Base-by-base conservation (phyloP, 2,113 vertebrate species). In the Cyprinus carpio region DNA sequence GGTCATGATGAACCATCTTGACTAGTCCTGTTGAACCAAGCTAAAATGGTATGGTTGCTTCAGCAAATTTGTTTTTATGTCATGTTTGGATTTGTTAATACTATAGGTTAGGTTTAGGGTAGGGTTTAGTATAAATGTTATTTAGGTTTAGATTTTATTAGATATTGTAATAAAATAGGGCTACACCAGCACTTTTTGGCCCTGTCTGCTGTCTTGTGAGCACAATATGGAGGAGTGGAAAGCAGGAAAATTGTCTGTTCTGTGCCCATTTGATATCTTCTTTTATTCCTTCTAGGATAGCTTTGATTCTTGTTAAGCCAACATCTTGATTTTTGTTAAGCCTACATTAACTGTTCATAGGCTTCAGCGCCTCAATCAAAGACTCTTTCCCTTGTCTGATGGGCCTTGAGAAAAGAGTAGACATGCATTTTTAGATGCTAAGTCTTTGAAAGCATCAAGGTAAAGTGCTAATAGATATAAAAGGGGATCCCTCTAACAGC, bases 401-500 rank as follows among this genome's bases (percentile, higher is more conserved):
- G 78, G 60, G 60, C 60, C 78, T 20, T 49, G 25, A 81, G 23
- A 65, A 81, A 65, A 27, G 40, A 65, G 8, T 80, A 60, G 56
- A 80, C 56, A 25, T 37, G 58, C 34, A 43, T 25, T 80, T 80
- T 4, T 11, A 40, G 34, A 43, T 64, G 31, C 76, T 75, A 37
- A 78, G 54, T 65, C 78, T 81, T 81, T 65, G 60, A 81, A 49
- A 81, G 60, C 60, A 81, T 81, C 40, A 81, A 29, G 15, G 40
- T 65, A 49, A 81, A 81, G n/a, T 49, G 40, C 37, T 62, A 80
- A 62, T 20, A 64, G 34, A 37, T 46, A 80, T 43, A 81, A 81
- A 81, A 10, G 60, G 1, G 25, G 56, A 65, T 49, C 62, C 15
- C 11, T 81, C 18, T 81, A 60, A 64, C 60, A 62, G 77, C 13